These are phyloP conservation scores for Mionectes macconnelli DNA, from an alignment of 2,113 vertebrate species.

Conservation along the genomic window DNA sequence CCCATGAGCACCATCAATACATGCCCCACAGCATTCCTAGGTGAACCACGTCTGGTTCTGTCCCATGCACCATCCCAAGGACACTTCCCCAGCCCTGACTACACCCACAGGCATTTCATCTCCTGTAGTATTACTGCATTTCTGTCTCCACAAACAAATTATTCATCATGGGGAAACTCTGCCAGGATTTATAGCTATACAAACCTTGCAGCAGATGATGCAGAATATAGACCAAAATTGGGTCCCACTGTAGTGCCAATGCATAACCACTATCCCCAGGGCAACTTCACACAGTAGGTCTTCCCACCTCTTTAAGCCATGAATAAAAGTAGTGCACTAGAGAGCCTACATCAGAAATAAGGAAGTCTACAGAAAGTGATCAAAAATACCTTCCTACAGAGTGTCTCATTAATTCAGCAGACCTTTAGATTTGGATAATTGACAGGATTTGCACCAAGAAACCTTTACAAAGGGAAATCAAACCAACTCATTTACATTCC, in stretches of 20 bases:
- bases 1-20: background rate
- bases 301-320: background rate
- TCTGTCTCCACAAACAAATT: background rate
- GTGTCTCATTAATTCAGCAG: slow-evolving; percentile 16
- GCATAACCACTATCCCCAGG: background rate
- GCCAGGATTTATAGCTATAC: background rate
- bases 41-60: background rate
- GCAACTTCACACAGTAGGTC: background rate
- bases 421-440: background rate
- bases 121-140: background rate
- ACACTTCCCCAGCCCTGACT: background rate
- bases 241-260: background rate
- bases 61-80: background rate
- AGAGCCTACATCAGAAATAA: background rate
- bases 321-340: background rate
- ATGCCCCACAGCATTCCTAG: background rate
- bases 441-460: slow-evolving; percentile 38
- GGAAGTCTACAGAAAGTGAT: background rate
- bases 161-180: background rate
- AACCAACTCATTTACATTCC: slow-evolving; percentile 19
- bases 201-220: background rate
- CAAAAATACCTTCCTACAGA: background rate
- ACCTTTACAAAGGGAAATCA: slow-evolving; percentile 23
- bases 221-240: background rate
- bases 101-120: background rate